Conservation (phyloP, 1,140 invertebrate species). For the Trichomalopsis sarcophagae region DNA sequence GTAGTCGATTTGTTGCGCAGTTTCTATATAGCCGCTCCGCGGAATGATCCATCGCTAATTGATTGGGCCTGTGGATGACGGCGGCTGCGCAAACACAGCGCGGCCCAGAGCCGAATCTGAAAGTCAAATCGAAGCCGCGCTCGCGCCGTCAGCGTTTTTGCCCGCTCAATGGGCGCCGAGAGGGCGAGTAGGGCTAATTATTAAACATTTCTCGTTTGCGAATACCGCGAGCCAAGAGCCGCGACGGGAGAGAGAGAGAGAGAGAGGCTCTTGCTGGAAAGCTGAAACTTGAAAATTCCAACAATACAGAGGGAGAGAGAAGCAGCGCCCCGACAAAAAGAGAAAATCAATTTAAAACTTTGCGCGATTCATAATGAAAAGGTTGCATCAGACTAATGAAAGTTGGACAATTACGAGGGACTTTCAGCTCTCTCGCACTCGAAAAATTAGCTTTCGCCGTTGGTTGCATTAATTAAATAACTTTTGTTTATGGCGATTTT, state of each 20-base stretch:
- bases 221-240: too few relatives aligned
- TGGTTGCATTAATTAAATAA: constrained; percentile 41
- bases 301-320: neutral
- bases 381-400: constrained; percentile 19
- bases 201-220: neutral
- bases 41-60: neutral
- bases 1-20: neutral
- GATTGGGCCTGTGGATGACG: neutral
- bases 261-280: neutral
- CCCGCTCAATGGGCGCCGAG: too few relatives aligned
- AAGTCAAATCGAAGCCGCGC: too few relatives aligned
- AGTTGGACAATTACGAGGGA: constrained; percentile 17
- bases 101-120: too few relatives aligned
- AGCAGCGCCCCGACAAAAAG: neutral
- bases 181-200: neutral
- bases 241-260: too few relatives aligned
- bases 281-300: neutral
- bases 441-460: neutral
- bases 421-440: neutral
- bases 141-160: neutral
- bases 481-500: constrained; percentile 11
- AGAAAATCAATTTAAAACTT: constrained; percentile 34
- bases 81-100: too few relatives aligned
- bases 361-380: constrained; percentile 21
- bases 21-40: neutral